phyloP scores from a whole-genome alignment of 2,888 invertebrate genomes.

The Latrodectus hesperus region DNA sequence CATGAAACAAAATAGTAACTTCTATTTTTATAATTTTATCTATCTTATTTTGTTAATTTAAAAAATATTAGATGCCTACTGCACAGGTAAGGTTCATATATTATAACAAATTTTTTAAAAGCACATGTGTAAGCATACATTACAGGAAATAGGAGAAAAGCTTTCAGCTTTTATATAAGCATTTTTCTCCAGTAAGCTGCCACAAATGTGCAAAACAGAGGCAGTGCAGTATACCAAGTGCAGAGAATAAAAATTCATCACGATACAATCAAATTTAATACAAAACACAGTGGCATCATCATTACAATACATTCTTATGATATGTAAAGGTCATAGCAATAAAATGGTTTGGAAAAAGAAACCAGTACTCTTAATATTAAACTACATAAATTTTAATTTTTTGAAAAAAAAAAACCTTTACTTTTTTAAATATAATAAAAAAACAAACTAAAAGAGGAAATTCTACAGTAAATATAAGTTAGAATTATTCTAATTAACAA shows the following conservation, averaged over 20 bases:
- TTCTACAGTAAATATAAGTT: too few species aligned
- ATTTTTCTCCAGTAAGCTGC: background rate
- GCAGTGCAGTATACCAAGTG: constrained; percentile 51
- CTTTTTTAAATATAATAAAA: too few species aligned
- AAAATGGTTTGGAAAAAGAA: constrained; percentile 57
- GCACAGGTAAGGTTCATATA: too few species aligned
- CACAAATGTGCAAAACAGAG: constrained; percentile 39
- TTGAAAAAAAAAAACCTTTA: too few species aligned
- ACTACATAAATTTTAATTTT: too few species aligned
- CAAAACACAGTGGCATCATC: constrained; percentile 67
- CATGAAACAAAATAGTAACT: too few species aligned
- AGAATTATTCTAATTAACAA: too few species aligned
- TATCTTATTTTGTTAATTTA: too few species aligned
- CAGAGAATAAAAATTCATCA: background rate
- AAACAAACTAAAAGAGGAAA: too few species aligned
- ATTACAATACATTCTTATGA: background rate
- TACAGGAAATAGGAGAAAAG: background rate
- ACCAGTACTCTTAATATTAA: background rate
- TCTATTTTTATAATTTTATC: too few species aligned
- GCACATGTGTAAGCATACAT: background rate
- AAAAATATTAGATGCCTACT: too few species aligned
- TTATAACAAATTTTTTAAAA: background rate
- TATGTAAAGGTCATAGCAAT: background rate
- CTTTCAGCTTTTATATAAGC: background rate
- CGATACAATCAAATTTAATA: background rate